Evolutionary conservation across 2,113 vertebrate species (phyloP), one percentile per base, ranked within the genome.

Genomic region (Megaceryle maxima): DNA sequence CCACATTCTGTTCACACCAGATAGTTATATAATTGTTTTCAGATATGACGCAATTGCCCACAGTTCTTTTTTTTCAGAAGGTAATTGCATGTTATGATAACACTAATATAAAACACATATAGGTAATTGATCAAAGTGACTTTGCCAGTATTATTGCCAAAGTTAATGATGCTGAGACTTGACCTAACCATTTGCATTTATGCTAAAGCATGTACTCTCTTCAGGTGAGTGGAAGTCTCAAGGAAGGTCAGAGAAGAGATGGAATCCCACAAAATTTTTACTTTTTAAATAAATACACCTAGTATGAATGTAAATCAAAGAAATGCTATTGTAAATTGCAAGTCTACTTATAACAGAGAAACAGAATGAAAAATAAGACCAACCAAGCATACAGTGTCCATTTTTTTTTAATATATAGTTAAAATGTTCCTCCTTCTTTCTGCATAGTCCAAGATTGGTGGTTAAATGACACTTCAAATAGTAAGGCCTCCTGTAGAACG

Each of bases 1-100:
- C 14, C 43, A 13, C 6, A 13, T 15, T 50, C 46, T 25, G 16
- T 8, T 88, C 37, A n/a, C 7, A 6, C 2, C 0, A 0, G 7
- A 19, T 5, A 41, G 17, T 21, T 44, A 10, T 10, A 8, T 11
- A n/a, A 16, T 13, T 28, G 6, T 46, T 44, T 78, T 48, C 46
- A 78, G 26, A 2, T 21, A 35, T 4, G 13, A 75, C 16, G 31
- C 4, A 26, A 35, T 37, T 67, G 53, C 39, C 44, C 43, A 55
- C 16, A 41, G 48, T 28, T 48, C 22, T 91, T 64, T 26, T 37
- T 10, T 6, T n/a, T 59, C n/a, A 8, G 16, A 74, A 44, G 16
- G 43, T 33, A 43, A 66, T 75, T 78, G 39, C 24, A 44, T 53
- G 14, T 28, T 73, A 31, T 26, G 3, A 33, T 48, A n/a, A 60